Percentiles rank a stretch among this genome's conserved stretches.
Conservation (phyloP, 2,888 invertebrate species). For the Shargacucullia verbasci region DNA sequence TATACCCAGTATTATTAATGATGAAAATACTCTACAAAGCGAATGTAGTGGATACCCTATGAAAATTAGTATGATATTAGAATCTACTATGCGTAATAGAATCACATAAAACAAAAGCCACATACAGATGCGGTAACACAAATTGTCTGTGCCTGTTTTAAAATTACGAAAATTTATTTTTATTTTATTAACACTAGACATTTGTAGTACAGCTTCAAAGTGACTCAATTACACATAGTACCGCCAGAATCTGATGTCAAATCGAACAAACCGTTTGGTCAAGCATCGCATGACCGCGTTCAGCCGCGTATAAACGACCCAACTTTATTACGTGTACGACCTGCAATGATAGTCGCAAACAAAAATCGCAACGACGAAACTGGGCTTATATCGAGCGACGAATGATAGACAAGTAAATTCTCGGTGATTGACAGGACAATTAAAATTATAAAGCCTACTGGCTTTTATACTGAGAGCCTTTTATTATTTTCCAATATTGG, state of each 20-base stretch:
- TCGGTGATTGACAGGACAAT: constrained; percentile 34
- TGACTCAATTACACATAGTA: constrained; percentile 60
- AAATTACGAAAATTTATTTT: no score
- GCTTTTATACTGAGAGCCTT: constrained; percentile 31
- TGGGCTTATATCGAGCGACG: constrained; percentile 53
- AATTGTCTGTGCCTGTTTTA: constrained; percentile 20
- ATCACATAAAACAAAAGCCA: constrained; percentile 18
- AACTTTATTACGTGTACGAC: constrained; percentile 78
- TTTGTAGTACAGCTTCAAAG: constrained; percentile 39
- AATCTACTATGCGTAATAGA: constrained; percentile 41
- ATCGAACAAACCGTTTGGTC: constrained; percentile 84
- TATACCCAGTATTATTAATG: constrained; percentile 11
- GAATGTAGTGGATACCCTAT: constrained; percentile 42
- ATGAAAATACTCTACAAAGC: constrained; percentile 25
- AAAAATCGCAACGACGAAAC: constrained; percentile 67
- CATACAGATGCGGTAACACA: constrained; percentile 21
- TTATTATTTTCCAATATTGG: constrained; percentile 25
- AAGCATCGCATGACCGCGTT: constrained; percentile 80
- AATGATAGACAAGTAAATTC: constrained; percentile 14
- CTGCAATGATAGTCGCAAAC: constrained; percentile 83
- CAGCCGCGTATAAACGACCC: constrained; percentile 71
- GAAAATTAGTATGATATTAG: constrained; percentile 24
- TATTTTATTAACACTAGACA: constrained; percentile 20
- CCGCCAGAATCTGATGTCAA: constrained; percentile 64
- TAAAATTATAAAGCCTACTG: constrained; percentile 31